These are phyloP conservation scores for Lasaia peninsularis DNA, from an alignment of 1,140 invertebrate genomes.

Conservation along the genomic window DNA sequence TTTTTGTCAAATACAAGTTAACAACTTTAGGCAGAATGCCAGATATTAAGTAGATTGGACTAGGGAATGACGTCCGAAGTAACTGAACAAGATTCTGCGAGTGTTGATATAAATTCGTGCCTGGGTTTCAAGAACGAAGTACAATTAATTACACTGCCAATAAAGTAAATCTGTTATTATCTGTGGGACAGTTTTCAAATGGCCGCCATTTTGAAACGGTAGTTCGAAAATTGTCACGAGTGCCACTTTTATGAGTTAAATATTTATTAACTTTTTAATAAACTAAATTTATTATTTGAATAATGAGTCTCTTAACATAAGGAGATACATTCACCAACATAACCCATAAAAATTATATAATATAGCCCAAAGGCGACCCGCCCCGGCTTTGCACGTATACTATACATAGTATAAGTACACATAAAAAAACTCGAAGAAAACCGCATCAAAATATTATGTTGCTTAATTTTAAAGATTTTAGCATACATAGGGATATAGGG, in stretches of 20 bases:
- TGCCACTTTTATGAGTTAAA: background rate
- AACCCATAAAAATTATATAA: too few relatives aligned
- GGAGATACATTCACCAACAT: too few relatives aligned
- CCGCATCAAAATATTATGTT: too few relatives aligned
- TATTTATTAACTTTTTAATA: too few relatives aligned
- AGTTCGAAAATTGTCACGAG: background rate
- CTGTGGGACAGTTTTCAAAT: constrained; percentile 2
- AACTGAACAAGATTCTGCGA: constrained; percentile 49
- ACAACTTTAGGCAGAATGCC: constrained; percentile 6
- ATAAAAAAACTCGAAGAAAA: too few relatives aligned
- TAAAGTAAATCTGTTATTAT: constrained; percentile 3
- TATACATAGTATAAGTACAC: too few relatives aligned
- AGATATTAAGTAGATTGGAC: constrained; percentile 22
- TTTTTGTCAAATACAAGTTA: constrained; percentile 30
- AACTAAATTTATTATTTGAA: too few relatives aligned
- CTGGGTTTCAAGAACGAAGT: constrained; percentile 6
- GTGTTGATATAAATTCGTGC: constrained; percentile 59
- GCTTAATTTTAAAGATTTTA: too few relatives aligned
- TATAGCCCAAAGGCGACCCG: too few relatives aligned
- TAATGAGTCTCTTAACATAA: too few relatives aligned
- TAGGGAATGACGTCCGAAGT: constrained; percentile 51
- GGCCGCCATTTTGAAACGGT: background rate
- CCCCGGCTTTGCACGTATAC: too few relatives aligned
- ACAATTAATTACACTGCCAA: constrained; percentile 9
- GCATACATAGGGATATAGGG: too few relatives aligned